A percentile compares a stretch with the other conserved stretches of the same genome.
These are phyloP conservation scores for Hylia prasina DNA, from an alignment of 2,113 vertebrate species.

Conservation along the genomic window DNA sequence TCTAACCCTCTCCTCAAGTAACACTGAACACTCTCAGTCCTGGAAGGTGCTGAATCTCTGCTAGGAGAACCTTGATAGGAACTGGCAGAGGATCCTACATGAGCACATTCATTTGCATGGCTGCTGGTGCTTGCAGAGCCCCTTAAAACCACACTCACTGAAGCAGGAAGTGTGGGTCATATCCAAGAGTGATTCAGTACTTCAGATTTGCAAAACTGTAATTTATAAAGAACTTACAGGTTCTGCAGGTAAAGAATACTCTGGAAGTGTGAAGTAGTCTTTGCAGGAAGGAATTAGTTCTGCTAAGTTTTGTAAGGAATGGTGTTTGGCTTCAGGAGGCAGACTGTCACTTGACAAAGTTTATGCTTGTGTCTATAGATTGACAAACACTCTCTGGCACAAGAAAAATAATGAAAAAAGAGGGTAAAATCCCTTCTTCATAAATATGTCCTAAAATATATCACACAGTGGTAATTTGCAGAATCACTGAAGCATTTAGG, in stretches of 20 bases:
- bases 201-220: not conserved
- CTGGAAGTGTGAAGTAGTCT: not conserved
- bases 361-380: not conserved
- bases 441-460: not conserved
- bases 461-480: not conserved
- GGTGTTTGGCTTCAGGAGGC: not conserved
- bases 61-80: not conserved
- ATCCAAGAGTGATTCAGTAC: not conserved
- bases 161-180: not conserved
- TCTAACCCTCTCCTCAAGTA: not conserved
- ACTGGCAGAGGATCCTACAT: not conserved
- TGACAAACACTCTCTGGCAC: not conserved
- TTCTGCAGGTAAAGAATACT: not conserved
- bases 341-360: not conserved
- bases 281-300: not conserved
- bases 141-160: not conserved
- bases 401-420: not conserved
- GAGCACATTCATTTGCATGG: rapidly evolving
- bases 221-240: not conserved
- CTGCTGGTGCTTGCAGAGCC: not conserved
- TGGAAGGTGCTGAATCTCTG: not conserved
- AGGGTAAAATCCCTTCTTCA: not conserved
- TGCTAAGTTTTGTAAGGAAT: not conserved
- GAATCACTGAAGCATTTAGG: not conserved
- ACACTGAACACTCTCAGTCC: not conserved